Conservation (phyloP, 2,113 vertebrate genomes). For the Scartelaos histophorus region DNA sequence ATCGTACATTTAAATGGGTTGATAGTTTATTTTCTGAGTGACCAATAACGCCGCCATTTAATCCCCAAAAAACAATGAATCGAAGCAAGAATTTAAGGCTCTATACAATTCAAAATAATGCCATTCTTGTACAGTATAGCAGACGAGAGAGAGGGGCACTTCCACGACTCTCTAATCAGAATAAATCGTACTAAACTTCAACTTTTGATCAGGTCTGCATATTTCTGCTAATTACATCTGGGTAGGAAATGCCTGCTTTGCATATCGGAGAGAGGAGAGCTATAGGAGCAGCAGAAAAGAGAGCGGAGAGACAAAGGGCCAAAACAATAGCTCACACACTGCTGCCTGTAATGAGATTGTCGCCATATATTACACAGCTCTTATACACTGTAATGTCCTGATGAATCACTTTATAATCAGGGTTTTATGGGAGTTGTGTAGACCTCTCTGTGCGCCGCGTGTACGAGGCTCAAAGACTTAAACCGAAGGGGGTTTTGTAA, state of each 20-base stretch:
- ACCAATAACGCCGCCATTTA: too few species aligned
- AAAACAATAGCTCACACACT: constrained; percentile 41
- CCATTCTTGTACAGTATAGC: too few species aligned
- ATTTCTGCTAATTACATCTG: constrained; percentile 58
- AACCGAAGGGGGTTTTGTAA: constrained; percentile 41
- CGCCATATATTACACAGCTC: constrained; percentile 39
- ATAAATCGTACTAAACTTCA: constrained; percentile 55
- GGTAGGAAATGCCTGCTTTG: constrained; percentile 62
- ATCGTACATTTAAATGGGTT: too few species aligned
- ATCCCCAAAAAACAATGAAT: too few species aligned
- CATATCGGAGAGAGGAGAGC: constrained; percentile 53
- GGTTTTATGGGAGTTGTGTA: constrained; percentile 44
- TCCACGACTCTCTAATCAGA: constrained; percentile 50
- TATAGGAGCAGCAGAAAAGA: constrained; percentile 27
- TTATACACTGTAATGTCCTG: constrained; percentile 43
- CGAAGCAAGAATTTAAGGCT: too few species aligned
- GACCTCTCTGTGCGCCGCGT: constrained; percentile 7
- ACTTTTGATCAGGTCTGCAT: constrained; percentile 63
- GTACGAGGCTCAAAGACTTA: constrained; percentile 16
- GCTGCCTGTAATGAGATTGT: constrained; percentile 58
- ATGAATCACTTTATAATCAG: constrained; percentile 62
- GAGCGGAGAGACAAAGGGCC: constrained; percentile 34
- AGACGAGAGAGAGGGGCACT: constrained; percentile 8
- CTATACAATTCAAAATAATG: too few species aligned
- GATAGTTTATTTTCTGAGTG: too few species aligned